These are phyloP conservation scores for Pongo pygmaeus DNA, from an alignment of 2,113 vertebrate genomes.

Conservation along the genomic window DNA sequence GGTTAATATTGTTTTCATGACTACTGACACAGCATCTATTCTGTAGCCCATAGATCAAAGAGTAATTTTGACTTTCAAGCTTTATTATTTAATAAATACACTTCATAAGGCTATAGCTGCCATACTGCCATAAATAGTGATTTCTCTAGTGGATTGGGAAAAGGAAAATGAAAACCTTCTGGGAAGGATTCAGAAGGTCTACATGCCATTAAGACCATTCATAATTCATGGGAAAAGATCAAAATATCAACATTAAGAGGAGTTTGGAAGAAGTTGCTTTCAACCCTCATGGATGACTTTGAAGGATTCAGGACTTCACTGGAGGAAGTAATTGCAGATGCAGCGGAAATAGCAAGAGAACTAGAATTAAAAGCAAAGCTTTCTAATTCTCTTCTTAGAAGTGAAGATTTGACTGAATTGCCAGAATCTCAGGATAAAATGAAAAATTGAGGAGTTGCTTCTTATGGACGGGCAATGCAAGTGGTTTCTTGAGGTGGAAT, in stretches of 20 bases:
- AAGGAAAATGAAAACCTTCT: not conserved
- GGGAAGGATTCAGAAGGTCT: not conserved
- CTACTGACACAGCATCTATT: not conserved
- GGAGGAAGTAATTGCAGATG: not conserved
- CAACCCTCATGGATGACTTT: not conserved
- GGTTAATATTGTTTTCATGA: not conserved
- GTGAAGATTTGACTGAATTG: not conserved
- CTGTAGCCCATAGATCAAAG: not conserved
- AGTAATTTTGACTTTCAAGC: not conserved
- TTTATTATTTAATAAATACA: not conserved
- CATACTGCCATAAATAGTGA: not conserved
- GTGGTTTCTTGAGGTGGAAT: not conserved
- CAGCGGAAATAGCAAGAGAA: not conserved
- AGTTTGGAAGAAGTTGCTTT: not conserved
- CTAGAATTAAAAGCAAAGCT: not conserved
- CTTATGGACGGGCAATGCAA: not conserved
- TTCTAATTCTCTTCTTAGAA: not conserved
- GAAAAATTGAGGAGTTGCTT: not conserved
- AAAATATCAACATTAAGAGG: not conserved
- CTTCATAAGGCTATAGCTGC: not conserved
- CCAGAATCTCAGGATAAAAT: not conserved
- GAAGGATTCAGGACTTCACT: not conserved
- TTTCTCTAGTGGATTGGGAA: not conserved
- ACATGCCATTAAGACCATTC: not conserved
- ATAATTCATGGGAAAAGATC: not conserved